Evolutionary conservation across 2,113 vertebrate genomes (phyloP).

Genomic region (Lontra canadensis): DNA sequence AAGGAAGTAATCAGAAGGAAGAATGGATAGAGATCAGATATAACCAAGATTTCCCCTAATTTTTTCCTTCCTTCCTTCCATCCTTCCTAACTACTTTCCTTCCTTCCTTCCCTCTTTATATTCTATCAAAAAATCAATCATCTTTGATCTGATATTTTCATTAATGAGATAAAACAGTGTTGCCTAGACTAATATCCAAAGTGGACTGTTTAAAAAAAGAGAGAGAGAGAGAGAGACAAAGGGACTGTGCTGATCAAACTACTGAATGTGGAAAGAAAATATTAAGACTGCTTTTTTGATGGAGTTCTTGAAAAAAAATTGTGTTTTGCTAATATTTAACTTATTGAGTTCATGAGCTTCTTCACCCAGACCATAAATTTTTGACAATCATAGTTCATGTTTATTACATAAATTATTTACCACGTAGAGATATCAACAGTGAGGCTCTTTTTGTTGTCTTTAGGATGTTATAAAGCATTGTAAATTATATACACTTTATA

Average conservation of each 20-base stretch:
- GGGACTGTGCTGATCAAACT: not conserved
- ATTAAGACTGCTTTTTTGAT: not conserved
- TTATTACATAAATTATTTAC: not conserved
- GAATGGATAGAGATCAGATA: not conserved
- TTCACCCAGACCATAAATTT: not conserved
- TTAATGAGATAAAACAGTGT: not conserved
- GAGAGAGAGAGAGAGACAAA: not conserved
- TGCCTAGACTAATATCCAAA: not conserved
- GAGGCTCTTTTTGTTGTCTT: not conserved
- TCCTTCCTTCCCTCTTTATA: not conserved
- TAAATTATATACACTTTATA: not conserved
- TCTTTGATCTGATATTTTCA: not conserved
- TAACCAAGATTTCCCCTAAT: not conserved
- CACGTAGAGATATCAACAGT: not conserved
- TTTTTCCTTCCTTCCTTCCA: too few relatives aligned
- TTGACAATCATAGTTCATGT: not conserved
- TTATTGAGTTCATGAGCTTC: not conserved
- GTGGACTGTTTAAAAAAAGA: not conserved
- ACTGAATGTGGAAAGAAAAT: not conserved
- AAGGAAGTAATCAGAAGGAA: not conserved
- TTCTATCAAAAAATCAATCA: not conserved
- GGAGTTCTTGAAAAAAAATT: not conserved
- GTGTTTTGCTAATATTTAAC: not conserved
- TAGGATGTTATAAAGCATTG: not conserved
- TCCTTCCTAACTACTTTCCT: too few relatives aligned